A percentile compares a stretch with the other conserved stretches of the same genome.
Evolutionary conservation across 2,797 vertebrate species (phyloP).

Genomic region (Liasis olivaceus): DNA sequence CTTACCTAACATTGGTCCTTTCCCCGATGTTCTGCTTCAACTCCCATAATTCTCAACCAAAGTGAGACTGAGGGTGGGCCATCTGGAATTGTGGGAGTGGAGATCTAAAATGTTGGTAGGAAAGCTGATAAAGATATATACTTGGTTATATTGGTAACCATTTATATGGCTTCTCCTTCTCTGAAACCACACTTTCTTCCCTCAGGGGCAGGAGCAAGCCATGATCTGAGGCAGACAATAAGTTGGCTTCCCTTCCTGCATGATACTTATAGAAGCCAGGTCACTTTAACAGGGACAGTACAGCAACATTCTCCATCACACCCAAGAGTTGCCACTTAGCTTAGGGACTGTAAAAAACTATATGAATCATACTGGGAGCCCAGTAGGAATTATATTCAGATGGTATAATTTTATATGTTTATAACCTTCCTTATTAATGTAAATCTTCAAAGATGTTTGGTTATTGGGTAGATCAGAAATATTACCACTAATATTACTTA

Average conservation of each 20-base stretch:
- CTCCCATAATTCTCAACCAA: too few species aligned
- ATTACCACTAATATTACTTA: background rate
- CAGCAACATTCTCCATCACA: background rate
- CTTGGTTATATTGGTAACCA: background rate
- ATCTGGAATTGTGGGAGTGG: too few species aligned
- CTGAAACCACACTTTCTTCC: background rate
- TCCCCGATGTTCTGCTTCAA: too few species aligned
- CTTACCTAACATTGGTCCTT: too few species aligned
- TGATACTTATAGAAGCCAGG: background rate
- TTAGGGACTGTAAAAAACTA: background rate
- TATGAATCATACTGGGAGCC: background rate
- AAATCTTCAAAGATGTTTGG: background rate
- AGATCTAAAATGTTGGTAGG: too few species aligned
- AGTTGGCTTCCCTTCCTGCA: background rate
- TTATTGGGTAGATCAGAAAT: background rate
- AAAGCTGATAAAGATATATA: too few species aligned
- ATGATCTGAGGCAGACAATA: background rate
- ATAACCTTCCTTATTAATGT: background rate
- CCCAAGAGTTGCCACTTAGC: background rate
- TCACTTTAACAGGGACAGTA: background rate
- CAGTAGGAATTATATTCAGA: background rate
- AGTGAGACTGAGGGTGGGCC: too few species aligned
- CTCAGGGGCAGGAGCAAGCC: background rate
- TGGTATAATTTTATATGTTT: background rate
- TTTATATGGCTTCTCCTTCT: background rate